These are phyloP conservation scores for Amphiprion ocellaris DNA, from an alignment of 2,113 vertebrate genomes.

Conservation along the genomic window DNA sequence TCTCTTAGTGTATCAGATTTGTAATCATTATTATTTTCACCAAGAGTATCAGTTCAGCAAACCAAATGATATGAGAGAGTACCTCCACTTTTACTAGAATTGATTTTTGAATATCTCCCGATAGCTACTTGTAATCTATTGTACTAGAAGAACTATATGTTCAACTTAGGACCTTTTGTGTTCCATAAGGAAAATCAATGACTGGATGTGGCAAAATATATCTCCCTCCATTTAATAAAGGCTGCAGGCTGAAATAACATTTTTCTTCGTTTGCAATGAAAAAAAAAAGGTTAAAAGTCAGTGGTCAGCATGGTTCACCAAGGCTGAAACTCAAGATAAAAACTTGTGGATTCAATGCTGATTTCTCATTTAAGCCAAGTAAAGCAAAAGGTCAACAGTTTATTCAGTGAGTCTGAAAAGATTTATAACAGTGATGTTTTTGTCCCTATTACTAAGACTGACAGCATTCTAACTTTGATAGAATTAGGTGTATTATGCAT, in stretches of 20 bases:
- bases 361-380: too few relatives aligned
- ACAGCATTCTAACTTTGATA: neutral
- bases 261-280: conserved; percentile 8
- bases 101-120: neutral
- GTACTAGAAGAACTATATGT: conserved; percentile 10
- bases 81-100: neutral
- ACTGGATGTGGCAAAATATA: neutral
- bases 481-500: neutral
- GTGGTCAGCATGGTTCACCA: neutral
- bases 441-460: neutral
- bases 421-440: too few relatives aligned
- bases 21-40: conserved; percentile 1
- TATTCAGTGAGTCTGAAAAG: neutral
- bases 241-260: neutral
- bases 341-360: neutral
- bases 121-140: conserved; percentile 5
- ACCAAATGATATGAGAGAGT: neutral
- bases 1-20: neutral
- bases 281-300: neutral
- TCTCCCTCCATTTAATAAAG: neutral
- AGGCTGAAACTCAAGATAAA: conserved; percentile 2
- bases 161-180: conserved; percentile 16
- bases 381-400: neutral
- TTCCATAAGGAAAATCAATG: conserved; percentile 7
- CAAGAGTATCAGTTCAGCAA: neutral